Base-by-base conservation (phyloP, 2,113 vertebrate species). In the Siniperca chuatsi region DNA sequence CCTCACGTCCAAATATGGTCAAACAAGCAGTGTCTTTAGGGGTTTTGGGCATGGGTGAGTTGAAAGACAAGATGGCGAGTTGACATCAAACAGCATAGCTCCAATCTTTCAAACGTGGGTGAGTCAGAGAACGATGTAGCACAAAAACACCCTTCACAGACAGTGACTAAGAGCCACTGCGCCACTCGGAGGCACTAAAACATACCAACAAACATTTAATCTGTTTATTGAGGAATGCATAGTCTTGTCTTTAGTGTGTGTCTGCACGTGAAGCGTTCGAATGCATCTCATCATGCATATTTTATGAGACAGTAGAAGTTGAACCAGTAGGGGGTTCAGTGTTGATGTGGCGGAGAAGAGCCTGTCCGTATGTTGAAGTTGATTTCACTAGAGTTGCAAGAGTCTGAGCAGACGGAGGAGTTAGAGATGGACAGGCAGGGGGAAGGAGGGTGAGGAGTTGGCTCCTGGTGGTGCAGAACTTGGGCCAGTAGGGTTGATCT, bases 391-490 rank as follows among this genome's bases (percentile, higher is more conserved):
- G 94, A 95, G 89, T 96, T 95, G 93, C 95, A 94, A 65, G 93
- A 78, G 78, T 96, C 95, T 0, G 97, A 95, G 94, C 46, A 92
- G 83, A 96, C 44, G 37, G 96, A 96, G 91, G 87, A 90, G 66
- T 94, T 74, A 77, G 96, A 94, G 78, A 82, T 12, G 78, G 92
- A 74, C 0, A 88, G 68, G 82, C 84, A 88, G 69, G 84, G 91
- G 78, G 89, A 91, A 40, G 87, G 57, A 37, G 89, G 84, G 44
- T 69, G 79, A 0, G 95, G 93, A 35, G 94, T 95, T 12, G 96
- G 91, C n/a, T 95, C 84, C 0, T 96, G 89, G 70, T 94, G 96
- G 91, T 96, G 96, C 71, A 96, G 90, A 0, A 96, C 94, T 4
- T 48, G 72, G n/a, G 93, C 83, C 89, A 96, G 93, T 18, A 94